Evolutionary conservation across 2,888 invertebrate genomes (phyloP), one percentile per base, ranked within the genome.

Genomic region (Meandrusa payeni): DNA sequence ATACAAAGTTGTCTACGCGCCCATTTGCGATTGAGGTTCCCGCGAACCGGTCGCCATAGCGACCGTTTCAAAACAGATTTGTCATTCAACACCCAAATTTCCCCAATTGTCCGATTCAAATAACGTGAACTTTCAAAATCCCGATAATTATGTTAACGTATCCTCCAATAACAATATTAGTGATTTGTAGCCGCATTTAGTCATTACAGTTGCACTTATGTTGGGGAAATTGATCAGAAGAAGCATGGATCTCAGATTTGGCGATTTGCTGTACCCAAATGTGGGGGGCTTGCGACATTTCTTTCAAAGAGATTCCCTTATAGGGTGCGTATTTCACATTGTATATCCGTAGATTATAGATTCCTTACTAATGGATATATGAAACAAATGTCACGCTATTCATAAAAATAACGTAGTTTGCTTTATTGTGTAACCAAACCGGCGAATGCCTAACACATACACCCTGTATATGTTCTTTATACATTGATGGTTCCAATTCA

Each of bases 211-310:
- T 32, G 46, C 40, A 63, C 67, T 44, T 64, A 74, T 74, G 73
- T 65, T 76, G 57, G 22, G 62, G 24, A 74, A 63, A 60, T 41
- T 65, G 33, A 48, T 73, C 48, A 63, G 63, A 51, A 59, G 64
- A 52, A 77, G 57, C 48, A 87, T 88, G 88, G 77, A 87, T 69
- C 81, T 79, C 48, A 76, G 78, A 38, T 83, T 86, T 46, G 83
- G 86, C 42, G 85, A 87, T 45, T 66, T 73, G 10, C 55, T 87
- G 54, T 64, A 68, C 44, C 85, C 87, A n/a, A 82, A 81, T 49
- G 69, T 88, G 17, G 58, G 73, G 6, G 78, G 82, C 0, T 48
- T 87, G 28, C 61, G 74, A 22, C 73, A 73, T 37, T 80, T 57
- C 48, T 83, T 85, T 55, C 68, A 75, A 28, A 63, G 67, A 61